Conservation (phyloP, 2,888 invertebrate genomes). For the Heliconius hortense region DNA sequence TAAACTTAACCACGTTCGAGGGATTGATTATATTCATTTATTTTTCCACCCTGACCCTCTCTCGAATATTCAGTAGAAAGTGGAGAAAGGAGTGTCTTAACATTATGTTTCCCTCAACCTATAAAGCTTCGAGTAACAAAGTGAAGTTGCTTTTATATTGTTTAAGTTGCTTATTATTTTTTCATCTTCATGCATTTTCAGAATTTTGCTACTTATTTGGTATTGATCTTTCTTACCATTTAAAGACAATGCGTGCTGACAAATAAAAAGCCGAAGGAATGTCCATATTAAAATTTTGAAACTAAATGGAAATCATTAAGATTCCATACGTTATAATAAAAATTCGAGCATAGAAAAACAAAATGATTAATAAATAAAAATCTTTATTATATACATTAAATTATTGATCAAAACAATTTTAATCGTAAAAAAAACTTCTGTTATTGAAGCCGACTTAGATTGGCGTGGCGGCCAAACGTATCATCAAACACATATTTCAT, state of each 20-base stretch:
- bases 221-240: no score
- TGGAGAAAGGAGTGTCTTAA: background rate
- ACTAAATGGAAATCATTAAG: no score
- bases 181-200: background rate
- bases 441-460: conserved; percentile 75
- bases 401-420: conserved; percentile 71
- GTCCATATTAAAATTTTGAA: no score
- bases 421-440: conserved; percentile 71
- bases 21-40: no score
- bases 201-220: background rate
- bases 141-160: background rate
- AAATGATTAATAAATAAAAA: conserved; percentile 68
- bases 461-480: conserved; percentile 52
- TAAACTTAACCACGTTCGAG: no score
- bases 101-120: background rate
- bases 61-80: no score
- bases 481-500: conserved; percentile 31
- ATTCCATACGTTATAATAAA: background rate
- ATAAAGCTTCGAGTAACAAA: background rate
- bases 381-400: conserved; percentile 81
- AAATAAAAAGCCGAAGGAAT: no score
- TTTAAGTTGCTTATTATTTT: background rate
- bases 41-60: no score
- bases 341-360: background rate
- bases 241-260: no score